These are phyloP conservation scores for Oeneis ivallda DNA, from an alignment of 2,888 invertebrate species.

Conservation along the genomic window DNA sequence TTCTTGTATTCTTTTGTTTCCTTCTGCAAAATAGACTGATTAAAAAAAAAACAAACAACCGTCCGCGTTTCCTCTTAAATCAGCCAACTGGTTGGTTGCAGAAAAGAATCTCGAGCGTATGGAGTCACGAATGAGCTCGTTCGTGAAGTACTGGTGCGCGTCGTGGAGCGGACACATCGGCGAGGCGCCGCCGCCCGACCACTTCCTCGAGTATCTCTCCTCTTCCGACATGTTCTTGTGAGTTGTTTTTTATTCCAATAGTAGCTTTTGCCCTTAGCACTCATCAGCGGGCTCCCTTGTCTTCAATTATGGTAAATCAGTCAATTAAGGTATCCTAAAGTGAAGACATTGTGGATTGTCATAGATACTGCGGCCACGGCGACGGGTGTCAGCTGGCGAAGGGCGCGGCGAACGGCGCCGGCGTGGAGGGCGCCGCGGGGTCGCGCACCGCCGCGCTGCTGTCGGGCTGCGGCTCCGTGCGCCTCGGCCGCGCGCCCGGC, in stretches of 20 bases:
- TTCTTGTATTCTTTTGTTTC: too few relatives aligned
- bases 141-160: constrained; percentile 80
- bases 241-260: constrained; percentile 50
- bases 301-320: too few relatives aligned
- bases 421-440: constrained; percentile 68
- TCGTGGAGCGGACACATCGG: constrained; percentile 84
- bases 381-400: constrained; percentile 85
- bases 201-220: constrained; percentile 79
- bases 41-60: too few relatives aligned
- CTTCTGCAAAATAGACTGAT: too few relatives aligned
- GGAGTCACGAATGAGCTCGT: constrained; percentile 82
- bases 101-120: constrained; percentile 84
- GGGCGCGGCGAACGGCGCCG: constrained; percentile 60
- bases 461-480: constrained; percentile 87
- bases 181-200: constrained; percentile 75
- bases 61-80: too few relatives aligned
- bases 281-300: too few relatives aligned
- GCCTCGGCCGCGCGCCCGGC: constrained; percentile 72
- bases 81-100: constrained; percentile 44
- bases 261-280: too few relatives aligned
- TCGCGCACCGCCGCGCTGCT: constrained; percentile 83
- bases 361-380: constrained; percentile 90
- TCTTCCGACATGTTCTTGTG: constrained; percentile 85
- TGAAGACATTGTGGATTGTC: too few relatives aligned
- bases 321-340: too few relatives aligned